Base-by-base conservation (phyloP, 2,797 vertebrate species). In the Epinephelus coioides region DNA sequence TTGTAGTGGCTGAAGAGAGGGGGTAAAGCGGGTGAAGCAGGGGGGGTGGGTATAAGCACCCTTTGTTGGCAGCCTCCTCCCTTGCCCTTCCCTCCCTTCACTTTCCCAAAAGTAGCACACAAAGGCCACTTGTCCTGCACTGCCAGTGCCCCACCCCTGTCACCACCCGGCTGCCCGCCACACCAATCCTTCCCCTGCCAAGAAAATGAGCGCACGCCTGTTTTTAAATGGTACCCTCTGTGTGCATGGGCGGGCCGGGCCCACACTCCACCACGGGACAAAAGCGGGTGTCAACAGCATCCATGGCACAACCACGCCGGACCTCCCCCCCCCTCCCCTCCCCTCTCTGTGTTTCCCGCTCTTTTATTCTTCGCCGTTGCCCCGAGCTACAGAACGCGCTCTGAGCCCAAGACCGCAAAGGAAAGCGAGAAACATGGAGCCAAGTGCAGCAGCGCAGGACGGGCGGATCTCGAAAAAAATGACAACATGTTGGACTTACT, bases 81-180 rank as follows among this genome's bases (percentile, higher is more conserved):
- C 85, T 34, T 93, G 88, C 92, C 91, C 81, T 38, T 86, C 82
- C 84, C 72, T 90, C 92, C 92, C 82, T 82, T 85, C 77, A 81
- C 82, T 84, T 69, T 91, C 92, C 92, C 81, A 92, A 92, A 92
- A 92, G 88, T 90, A 86, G 90, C 83, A 89, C 91, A 96, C 95
- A 96, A 97, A 95, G 94, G 89, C 93, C 81, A 91, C 95, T 94
- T 95, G 96, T 96, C 94, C 94, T 91, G 88, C 59, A 49, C 86
- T 84, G 91, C 91, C 85, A 50, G 82, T 86, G 95, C 89, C 94
- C 94, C 95, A 95, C 92, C 94, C 95, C 94, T 92, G 91, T 90
- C 95, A 94, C 93, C 94, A 93, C 94, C 94, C 93, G 95, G 93
- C 95, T 94, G 93, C 93, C 93, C 83, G 91, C 92, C 93, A 95